These are phyloP conservation scores for Melanchra persicariae DNA, from an alignment of 2,888 invertebrate species.

Conservation along the genomic window DNA sequence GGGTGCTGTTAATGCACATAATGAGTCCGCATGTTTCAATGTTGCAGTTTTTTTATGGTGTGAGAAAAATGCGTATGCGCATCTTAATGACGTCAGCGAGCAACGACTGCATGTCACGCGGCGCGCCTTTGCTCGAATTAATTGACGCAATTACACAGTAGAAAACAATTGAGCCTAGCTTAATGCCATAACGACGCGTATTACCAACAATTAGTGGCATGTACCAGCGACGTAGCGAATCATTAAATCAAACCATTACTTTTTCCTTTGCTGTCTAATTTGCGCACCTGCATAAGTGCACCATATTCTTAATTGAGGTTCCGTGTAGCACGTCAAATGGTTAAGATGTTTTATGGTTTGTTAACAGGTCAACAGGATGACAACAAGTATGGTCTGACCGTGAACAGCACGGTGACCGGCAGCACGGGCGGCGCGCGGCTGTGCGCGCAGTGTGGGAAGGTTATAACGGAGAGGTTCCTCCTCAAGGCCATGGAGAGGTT, in stretches of 20 bases:
- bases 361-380: conserved; percentile 87
- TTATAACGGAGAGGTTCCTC: conserved; percentile 95
- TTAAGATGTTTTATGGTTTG: conserved; percentile 35
- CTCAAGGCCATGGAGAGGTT: conserved; percentile 96
- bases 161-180: conserved; percentile 85
- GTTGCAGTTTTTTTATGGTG: conserved; percentile 76
- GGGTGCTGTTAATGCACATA: conserved; percentile 76
- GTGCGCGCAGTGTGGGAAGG: conserved; percentile 96
- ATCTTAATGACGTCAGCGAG: conserved; percentile 83
- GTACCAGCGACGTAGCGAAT: conserved; percentile 57
- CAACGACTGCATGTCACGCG: conserved; percentile 80
- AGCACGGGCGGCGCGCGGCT: conserved; percentile 89
- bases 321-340: conserved; percentile 25
- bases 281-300: conserved; percentile 32
- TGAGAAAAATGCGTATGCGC: conserved; percentile 84
- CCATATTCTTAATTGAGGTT: conserved; percentile 28
- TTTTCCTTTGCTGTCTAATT: conserved; percentile 54
- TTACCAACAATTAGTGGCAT: conserved; percentile 82
- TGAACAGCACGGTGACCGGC: conserved; percentile 75
- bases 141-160: conserved; percentile 87
- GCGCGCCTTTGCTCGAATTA: conserved; percentile 84
- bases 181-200: conserved; percentile 82
- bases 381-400: conserved; percentile 83
- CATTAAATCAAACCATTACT: conserved; percentile 60
- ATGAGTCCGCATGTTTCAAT: conserved; percentile 75